Percentiles rank a stretch among this genome's conserved stretches.
Evolutionary conservation across 1,140 invertebrate species (phyloP).

Genomic region (Bombus ignitus): DNA sequence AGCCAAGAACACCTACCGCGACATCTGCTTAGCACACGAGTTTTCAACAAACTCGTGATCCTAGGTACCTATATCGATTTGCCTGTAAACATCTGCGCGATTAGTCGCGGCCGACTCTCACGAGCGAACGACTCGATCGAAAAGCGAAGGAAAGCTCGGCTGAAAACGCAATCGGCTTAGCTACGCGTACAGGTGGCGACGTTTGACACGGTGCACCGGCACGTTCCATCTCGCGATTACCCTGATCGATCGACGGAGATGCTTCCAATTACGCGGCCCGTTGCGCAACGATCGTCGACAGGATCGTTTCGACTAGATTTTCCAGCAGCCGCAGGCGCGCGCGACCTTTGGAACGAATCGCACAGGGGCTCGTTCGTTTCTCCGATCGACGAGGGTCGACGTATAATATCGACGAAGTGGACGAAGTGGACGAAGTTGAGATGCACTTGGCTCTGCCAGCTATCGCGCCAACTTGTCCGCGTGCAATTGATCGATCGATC

Average conservation of each 20-base stretch:
- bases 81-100: conserved; percentile 11
- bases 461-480: background rate
- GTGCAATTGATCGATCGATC: conserved; percentile 44
- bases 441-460: background rate
- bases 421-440: background rate
- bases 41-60: background rate
- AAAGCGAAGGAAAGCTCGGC: conserved; percentile 66
- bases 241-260: conserved; percentile 36
- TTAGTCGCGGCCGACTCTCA: conserved; percentile 21
- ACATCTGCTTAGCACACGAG: background rate
- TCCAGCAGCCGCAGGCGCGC: background rate
- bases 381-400: background rate
- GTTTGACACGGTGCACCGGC: conserved; percentile 54
- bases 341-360: conserved; percentile 38
- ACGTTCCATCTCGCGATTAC: conserved; percentile 37
- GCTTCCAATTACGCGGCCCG: conserved; percentile 43
- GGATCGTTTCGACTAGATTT: conserved; percentile 24
- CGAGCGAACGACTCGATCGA: conserved; percentile 69
- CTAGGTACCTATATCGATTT: background rate
- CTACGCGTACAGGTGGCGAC: conserved; percentile 75
- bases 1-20: background rate
- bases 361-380: background rate
- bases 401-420: background rate
- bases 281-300: conserved; percentile 32
- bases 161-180: conserved; percentile 75